Base-by-base conservation (phyloP, 2,888 invertebrate genomes). In the Formica aserva region DNA sequence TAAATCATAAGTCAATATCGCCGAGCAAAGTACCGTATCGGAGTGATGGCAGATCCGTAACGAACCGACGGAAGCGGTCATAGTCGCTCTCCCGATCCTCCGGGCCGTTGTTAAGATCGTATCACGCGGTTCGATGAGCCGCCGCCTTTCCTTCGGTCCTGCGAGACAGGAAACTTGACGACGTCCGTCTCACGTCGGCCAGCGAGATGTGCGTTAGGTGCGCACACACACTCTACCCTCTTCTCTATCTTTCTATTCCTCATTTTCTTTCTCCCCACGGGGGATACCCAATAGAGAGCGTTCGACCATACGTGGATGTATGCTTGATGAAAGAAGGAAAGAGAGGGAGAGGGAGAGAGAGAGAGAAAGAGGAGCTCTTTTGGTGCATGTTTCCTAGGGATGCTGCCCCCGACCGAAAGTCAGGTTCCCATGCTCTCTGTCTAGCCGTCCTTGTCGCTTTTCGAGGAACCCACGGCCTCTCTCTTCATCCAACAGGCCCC, bases 351-450 rank as follows among this genome's bases (percentile, higher is more conserved):
- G 22, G 22, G 22, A 65, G 77, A 69, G 32, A 18, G 45, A 52
- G 72, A 69, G 78, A 67, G 78, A 78, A 48, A 81, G 69, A 85
- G 66, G 75, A 74, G 80, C 84, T 88, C 87, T 87, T 90, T 90
- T 87, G 78, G 88, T 88, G 88, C 90, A 91, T 91, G 92, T 92
- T 94, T 94, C 93, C 93, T 94, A 93, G 94, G 94, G 94, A 94
- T 94, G 94, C 94, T 94, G 94, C 93, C 94, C 94, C 93, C 93
- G 92, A 94, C 92, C 93, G 92, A 94, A 92, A 94, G 94, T 94
- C 94, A 94, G 94, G 94, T 94, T 94, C 94, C 94, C 94, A 94
- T 94, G 94, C 94, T 91, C 94, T 93, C 92, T 86, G 88, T 82
- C 72, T 66, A 67, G 80, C 84, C 75, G 57, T 85, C 57, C 78